Evolutionary conservation across 1,140 invertebrate species (phyloP).

Genomic region (Calephelis virginiensis): DNA sequence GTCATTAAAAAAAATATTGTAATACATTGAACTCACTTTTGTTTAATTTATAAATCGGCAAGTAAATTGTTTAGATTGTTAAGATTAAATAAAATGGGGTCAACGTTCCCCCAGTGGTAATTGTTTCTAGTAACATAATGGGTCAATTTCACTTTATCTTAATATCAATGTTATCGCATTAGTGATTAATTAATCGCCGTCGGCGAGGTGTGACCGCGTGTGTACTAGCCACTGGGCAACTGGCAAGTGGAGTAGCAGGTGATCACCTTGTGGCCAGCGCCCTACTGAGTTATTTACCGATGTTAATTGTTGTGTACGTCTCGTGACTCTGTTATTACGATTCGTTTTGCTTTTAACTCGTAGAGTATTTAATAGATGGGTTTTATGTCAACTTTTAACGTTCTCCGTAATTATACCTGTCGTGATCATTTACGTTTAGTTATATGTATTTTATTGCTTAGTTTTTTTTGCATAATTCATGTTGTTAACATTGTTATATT

Average conservation of each 20-base stretch:
- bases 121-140: slow-evolving; percentile 23
- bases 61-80: too few species aligned
- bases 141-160: slow-evolving; percentile 51
- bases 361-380: slow-evolving; percentile 15
- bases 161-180: slow-evolving; percentile 59
- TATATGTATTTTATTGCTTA: slow-evolving; percentile 6
- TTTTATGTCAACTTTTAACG: slow-evolving; percentile 8
- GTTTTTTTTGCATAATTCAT: background rate
- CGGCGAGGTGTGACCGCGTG: slow-evolving; percentile 52
- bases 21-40: too few species aligned
- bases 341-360: slow-evolving; percentile 37
- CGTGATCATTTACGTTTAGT: slow-evolving; percentile 2
- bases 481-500: background rate
- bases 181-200: slow-evolving; percentile 67
- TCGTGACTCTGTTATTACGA: slow-evolving; percentile 43
- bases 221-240: slow-evolving; percentile 3
- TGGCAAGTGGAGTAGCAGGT: slow-evolving; percentile 35
- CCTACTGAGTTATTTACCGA: slow-evolving; percentile 53
- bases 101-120: background rate
- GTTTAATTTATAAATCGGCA: too few species aligned
- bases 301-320: slow-evolving; percentile 55
- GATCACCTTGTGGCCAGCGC: slow-evolving; percentile 34
- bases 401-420: slow-evolving; percentile 2
- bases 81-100: background rate
- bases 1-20: too few species aligned